Evolutionary conservation across 2,888 invertebrate species (phyloP), one percentile per base, ranked within the genome.

Genomic region (Rhagonycha fulva): DNA sequence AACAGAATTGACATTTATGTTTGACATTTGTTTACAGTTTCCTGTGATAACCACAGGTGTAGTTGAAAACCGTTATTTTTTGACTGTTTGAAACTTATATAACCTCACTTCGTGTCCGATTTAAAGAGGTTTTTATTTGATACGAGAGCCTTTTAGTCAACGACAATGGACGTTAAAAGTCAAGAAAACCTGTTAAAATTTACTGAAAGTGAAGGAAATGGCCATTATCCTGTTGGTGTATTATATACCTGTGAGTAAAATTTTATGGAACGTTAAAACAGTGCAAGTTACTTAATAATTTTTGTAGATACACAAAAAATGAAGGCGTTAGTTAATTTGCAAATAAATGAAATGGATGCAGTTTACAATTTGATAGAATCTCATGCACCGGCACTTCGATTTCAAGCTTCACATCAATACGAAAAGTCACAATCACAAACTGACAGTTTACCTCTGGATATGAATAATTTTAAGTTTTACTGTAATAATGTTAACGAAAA

Each of bases 291-390:
- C 7, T 72, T 3, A 60, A 14, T 62, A 61, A n/a, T 62, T 62
- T 26, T 70, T 63, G 1, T 47, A 78, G 76, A 70, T 62, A 72
- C 11, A 30, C 32, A 68, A 32, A 82, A 84, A 77, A 75, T 77
- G 32, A 82, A 82, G 79, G 85, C 84, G 10, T 62, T 78, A 12
- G 68, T 79, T n/a, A 76, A 73, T 61, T 75, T 82, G 67, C 72
- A 83, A 71, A 77, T 77, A 12, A 79, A 84, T 77, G 86, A 87
- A 80, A 74, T 86, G 62, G 79, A 81, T 77, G 80, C 83, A 73
- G 86, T 87, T 76, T 85, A 84, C 75, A 79, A 85, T 80, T 82
- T 87, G 78, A 81, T 81, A 4, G 86, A 87, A 79, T 85, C 87
- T 9, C 87, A 87, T 81, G 82, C 82, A 14, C 85, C 86, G 12